Evolutionary conservation across 2,113 vertebrate species (phyloP).

Genomic region (Colistium nudipinnis): DNA sequence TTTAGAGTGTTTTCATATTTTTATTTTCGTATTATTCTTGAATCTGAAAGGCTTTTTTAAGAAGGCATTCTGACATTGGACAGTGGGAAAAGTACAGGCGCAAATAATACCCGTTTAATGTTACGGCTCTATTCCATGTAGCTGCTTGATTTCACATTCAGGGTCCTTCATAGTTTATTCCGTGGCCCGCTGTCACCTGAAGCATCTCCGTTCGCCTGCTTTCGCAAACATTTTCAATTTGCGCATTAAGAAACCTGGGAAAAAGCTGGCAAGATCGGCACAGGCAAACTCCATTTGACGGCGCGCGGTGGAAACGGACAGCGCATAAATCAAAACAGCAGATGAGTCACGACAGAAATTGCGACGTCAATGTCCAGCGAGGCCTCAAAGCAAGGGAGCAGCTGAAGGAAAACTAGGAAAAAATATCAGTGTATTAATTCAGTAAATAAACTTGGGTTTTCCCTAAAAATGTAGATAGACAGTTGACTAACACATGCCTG

Average conservation of each 20-base stretch:
- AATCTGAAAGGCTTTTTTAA: too few species aligned
- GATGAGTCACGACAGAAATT: background rate
- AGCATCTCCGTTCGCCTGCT: too few species aligned
- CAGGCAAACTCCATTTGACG: background rate
- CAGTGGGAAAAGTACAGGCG: too few species aligned
- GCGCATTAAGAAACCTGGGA: background rate
- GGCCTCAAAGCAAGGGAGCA: background rate
- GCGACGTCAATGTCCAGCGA: background rate
- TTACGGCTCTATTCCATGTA: background rate
- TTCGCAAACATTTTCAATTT: background rate
- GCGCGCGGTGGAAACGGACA: background rate
- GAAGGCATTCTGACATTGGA: background rate
- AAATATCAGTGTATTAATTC: too few species aligned
- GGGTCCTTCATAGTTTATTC: too few species aligned
- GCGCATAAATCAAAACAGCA: background rate
- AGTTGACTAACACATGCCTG: too few species aligned
- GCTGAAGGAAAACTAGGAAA: background rate
- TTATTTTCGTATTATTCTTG: too few species aligned
- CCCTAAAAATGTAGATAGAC: too few species aligned
- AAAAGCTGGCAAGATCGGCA: background rate
- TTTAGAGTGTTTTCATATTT: background rate
- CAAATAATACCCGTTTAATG: background rate
- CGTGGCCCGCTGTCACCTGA: too few species aligned
- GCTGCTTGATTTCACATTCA: background rate
- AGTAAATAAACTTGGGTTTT: too few species aligned